Conservation (phyloP, 2,888 invertebrate species). For the Amphipyra berbera region DNA sequence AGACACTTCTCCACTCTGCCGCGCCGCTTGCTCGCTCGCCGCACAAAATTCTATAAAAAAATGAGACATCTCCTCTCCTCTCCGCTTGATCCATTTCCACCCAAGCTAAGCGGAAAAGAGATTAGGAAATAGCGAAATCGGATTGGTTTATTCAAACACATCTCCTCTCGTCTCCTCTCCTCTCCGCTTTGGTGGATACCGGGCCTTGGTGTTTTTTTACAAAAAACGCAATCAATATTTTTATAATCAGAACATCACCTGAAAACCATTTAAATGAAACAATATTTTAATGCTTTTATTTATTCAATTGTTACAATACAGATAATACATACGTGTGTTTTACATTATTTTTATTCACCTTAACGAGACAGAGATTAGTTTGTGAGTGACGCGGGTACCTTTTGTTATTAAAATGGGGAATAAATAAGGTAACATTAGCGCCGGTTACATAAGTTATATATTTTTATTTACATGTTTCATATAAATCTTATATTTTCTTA, state of each 20-base stretch:
- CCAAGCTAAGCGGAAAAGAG: too few relatives aligned
- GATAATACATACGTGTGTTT: slow-evolving; percentile 49
- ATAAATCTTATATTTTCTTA: slow-evolving; percentile 48
- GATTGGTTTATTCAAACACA: too few relatives aligned
- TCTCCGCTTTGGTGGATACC: too few relatives aligned
- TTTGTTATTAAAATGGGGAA: slow-evolving; percentile 67
- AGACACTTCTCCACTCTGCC: too few relatives aligned
- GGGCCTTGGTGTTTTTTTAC: too few relatives aligned
- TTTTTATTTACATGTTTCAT: slow-evolving; percentile 63
- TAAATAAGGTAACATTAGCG: slow-evolving; percentile 89
- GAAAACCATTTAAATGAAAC: slow-evolving; percentile 38
- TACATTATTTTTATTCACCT: slow-evolving; percentile 51
- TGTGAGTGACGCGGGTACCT: slow-evolving; percentile 80
- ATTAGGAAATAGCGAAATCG: too few relatives aligned
- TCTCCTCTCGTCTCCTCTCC: too few relatives aligned
- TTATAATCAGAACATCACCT: background rate
- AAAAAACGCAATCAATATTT: too few relatives aligned
- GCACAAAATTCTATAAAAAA: too few relatives aligned
- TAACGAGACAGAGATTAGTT: slow-evolving; percentile 47
- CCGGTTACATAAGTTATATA: slow-evolving; percentile 70
- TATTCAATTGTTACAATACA: slow-evolving; percentile 67
- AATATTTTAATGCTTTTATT: slow-evolving; percentile 64
- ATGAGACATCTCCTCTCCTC: too few relatives aligned
- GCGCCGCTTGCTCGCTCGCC: too few relatives aligned
- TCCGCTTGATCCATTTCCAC: too few relatives aligned